Evolutionary conservation across 2,797 vertebrate species (phyloP), one percentile per base, ranked within the genome.

Genomic region (Dendrocincla fuliginosa): DNA sequence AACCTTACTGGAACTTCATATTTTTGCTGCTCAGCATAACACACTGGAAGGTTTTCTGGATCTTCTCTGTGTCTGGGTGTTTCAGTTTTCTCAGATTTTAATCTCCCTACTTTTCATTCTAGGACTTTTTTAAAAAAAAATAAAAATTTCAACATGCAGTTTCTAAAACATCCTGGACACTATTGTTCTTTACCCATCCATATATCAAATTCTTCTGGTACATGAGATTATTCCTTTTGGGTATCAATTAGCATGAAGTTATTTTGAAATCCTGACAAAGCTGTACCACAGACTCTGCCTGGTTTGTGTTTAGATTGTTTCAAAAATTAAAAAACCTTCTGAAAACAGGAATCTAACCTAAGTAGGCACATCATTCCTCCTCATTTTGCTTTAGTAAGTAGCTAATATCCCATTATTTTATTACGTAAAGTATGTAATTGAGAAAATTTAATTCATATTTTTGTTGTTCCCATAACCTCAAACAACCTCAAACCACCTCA

Each of bases 281-380:
- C 73, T 84, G 59, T 57, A 82, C 39, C 23, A 83, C 83, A 87
- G 46, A 59, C 17, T 87, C 67, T 75, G 15, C 17, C 52, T 76
- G 20, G 12, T 90, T 93, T 94, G 19, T 84, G 24, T 82, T 88
- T 84, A 39, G 25, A 82, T 86, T 92, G n/a, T 59, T 88, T 81
- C 1, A 12, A 63, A 79, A 81, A 86, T 95, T 65, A 74, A 88
- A 91, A 84, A 86, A 42, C 44, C 46, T 84, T 52, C 69, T 84
- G 82, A 68, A 91, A 78, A 57, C 20, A 59, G 8, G 44, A 52
- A 35, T 68, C 37, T 87, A 84, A 70, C n/a, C 44, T 79, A 82
- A 76, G 41, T 17, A 74, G 55, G 11, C 11, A 28, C 15, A 50
- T 79, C 41, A 65, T 90, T 23, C 13, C 30, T 63, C 20, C 28